Evolutionary conservation across 2,113 vertebrate genomes (phyloP).

Genomic region (Hyperopisus bebe): DNA sequence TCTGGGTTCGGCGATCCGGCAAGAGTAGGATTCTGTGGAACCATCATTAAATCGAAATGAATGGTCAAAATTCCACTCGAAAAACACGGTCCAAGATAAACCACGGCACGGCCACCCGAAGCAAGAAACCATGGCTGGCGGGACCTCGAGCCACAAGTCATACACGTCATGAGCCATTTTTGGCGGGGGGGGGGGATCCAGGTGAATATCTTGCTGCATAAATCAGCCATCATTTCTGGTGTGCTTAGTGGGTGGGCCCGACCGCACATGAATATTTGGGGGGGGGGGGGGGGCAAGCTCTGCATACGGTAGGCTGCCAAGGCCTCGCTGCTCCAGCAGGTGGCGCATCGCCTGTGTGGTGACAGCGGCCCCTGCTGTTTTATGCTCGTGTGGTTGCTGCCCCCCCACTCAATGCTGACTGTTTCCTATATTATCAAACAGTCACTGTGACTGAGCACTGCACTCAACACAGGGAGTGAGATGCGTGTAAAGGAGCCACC

Average conservation of each 20-base stretch:
- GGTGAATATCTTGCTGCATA: background rate
- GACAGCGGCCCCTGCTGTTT: background rate
- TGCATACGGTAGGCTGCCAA: background rate
- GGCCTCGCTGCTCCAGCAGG: background rate
- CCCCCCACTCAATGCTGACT: background rate
- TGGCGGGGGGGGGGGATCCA: background rate
- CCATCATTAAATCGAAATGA: slow-evolving; percentile 35
- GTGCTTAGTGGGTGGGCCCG: too few species aligned
- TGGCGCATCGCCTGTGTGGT: background rate
- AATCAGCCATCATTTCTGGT: background rate
- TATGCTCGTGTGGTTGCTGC: background rate
- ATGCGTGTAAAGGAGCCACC: background rate
- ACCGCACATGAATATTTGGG: background rate
- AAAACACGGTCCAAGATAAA: slow-evolving; percentile 23
- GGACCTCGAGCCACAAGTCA: background rate
- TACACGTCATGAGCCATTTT: background rate
- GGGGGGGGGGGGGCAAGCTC: background rate
- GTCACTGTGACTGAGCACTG: background rate
- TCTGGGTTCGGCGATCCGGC: slow-evolving; percentile 14
- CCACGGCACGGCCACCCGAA: background rate
- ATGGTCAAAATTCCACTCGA: slow-evolving; percentile 10
- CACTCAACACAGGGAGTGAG: background rate
- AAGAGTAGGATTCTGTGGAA: slow-evolving; percentile 38
- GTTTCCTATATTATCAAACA: background rate
- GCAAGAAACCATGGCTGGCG: background rate